Conservation (phyloP, 2,888 invertebrate genomes). For the Philonicus albiceps region DNA sequence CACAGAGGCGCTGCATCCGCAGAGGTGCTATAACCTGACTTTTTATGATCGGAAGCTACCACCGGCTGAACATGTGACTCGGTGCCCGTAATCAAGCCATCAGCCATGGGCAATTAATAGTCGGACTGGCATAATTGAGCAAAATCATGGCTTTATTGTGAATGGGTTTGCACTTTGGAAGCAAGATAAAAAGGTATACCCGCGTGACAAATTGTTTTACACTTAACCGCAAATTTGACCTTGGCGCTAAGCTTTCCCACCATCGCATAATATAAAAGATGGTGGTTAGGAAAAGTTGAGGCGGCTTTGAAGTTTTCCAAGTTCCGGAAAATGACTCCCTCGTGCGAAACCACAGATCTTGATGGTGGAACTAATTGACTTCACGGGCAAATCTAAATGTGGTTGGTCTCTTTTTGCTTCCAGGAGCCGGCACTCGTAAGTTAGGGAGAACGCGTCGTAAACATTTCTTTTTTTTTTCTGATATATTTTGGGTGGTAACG, state of each 20-base stretch:
- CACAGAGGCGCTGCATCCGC: neutral
- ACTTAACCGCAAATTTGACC: constrained; percentile 15
- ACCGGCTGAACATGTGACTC: neutral
- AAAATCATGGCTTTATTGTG: neutral
- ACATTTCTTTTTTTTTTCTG: neutral
- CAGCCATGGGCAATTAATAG: neutral
- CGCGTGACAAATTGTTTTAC: neutral
- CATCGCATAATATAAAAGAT: neutral
- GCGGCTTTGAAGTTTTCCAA: neutral
- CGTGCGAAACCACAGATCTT: constrained; percentile 20
- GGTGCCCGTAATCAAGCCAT: neutral
- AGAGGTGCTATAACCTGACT: neutral
- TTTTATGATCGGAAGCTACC: neutral
- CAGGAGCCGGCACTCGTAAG: neutral
- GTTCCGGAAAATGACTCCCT: constrained; percentile 17
- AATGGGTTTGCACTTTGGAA: neutral
- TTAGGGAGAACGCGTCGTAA: neutral
- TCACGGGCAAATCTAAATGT: neutral
- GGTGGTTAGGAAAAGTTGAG: neutral
- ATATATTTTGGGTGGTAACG: neutral
- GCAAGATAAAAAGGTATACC: neutral
- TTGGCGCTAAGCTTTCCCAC: constrained; percentile 4
- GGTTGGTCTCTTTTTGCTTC: neutral
- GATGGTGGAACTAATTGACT: constrained; percentile 30
- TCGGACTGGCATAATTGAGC: neutral